These are phyloP conservation scores for Apoderus coryli DNA, from an alignment of 2,888 invertebrate genomes.

Conservation along the genomic window DNA sequence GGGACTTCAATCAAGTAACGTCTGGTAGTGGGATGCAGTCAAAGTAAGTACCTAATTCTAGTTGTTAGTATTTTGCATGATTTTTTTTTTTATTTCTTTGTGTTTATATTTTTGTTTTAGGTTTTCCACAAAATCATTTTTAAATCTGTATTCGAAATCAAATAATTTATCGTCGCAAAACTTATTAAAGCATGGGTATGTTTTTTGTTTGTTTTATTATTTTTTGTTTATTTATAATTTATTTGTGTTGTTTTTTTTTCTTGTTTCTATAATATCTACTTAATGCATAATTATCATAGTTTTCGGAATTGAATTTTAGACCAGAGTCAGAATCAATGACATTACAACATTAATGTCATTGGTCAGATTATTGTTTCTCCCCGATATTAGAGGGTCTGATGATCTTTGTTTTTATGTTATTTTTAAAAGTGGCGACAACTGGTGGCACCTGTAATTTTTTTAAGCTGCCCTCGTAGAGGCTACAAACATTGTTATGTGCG, in stretches of 20 bases:
- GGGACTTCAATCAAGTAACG: slow-evolving; percentile 54
- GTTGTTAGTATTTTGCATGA: slow-evolving; percentile 7
- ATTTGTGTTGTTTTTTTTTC: slow-evolving; percentile 8
- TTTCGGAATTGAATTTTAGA: too few species aligned
- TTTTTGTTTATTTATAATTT: slow-evolving; percentile 16
- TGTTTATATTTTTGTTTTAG: slow-evolving; percentile 39
- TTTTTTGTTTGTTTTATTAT: slow-evolving; percentile 26
- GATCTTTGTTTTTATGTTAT: too few species aligned
- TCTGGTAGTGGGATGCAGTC: slow-evolving; percentile 32
- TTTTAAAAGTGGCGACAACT: too few species aligned
- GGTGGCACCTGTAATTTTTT: too few species aligned
- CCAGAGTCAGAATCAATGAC: too few species aligned
- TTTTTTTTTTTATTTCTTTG: slow-evolving; percentile 16
- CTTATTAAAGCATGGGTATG: slow-evolving; percentile 59
- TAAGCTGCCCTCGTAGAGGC: too few species aligned
- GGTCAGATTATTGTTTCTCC: too few species aligned
- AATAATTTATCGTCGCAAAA: slow-evolving; percentile 42
- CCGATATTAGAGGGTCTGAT: too few species aligned
- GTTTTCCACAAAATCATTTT: slow-evolving; percentile 56
- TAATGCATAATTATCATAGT: too few species aligned
- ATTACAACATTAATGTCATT: too few species aligned
- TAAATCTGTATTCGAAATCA: slow-evolving; percentile 53
- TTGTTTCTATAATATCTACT: too few species aligned
- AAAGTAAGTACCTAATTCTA: slow-evolving; percentile 21
- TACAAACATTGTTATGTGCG: too few species aligned